Percentiles rank a stretch among this genome's conserved stretches.
Evolutionary conservation across 2,888 invertebrate species (phyloP).

Genomic region (Xanthia togata): DNA sequence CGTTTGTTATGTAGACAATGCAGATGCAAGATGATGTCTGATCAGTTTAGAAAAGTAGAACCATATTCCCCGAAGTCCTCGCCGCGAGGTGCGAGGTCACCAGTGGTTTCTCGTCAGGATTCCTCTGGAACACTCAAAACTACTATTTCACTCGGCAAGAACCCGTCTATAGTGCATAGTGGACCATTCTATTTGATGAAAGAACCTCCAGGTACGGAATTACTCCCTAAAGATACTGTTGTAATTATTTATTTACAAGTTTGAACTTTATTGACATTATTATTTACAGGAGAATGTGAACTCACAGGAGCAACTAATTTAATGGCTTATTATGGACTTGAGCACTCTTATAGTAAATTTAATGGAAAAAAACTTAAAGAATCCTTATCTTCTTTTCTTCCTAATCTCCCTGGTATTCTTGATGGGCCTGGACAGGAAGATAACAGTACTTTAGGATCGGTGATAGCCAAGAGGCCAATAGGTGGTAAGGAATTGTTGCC

Average conservation of each 20-base stretch:
- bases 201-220: conserved; percentile 95
- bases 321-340: conserved; percentile 98
- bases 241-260: conserved; percentile 55
- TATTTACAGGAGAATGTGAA: conserved; percentile 95
- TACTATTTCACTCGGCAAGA: conserved; percentile 98
- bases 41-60: conserved; percentile 97
- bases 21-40: conserved; percentile 96
- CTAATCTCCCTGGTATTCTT: conserved; percentile 98
- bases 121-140: conserved; percentile 99
- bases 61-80: conserved; percentile 98
- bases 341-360: conserved; percentile 99
- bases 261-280: conserved; percentile 43
- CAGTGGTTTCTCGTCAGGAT: conserved; percentile 98
- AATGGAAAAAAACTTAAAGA: conserved; percentile 99
- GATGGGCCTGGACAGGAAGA: conserved; percentile 97
- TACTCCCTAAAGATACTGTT: not conserved
- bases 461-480: conserved; percentile 98
- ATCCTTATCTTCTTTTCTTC: conserved; percentile 98
- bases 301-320: conserved; percentile 98
- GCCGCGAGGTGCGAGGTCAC: conserved; percentile 97
- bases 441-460: conserved; percentile 96
- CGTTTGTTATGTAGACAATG: conserved; percentile 86
- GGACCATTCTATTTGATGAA: conserved; percentile 99
- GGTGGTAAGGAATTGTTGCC: conserved; percentile 96
- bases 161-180: conserved; percentile 98